These are phyloP conservation scores for Erythrocercus mccallii DNA, from an alignment of 2,113 vertebrate genomes.

Conservation along the genomic window DNA sequence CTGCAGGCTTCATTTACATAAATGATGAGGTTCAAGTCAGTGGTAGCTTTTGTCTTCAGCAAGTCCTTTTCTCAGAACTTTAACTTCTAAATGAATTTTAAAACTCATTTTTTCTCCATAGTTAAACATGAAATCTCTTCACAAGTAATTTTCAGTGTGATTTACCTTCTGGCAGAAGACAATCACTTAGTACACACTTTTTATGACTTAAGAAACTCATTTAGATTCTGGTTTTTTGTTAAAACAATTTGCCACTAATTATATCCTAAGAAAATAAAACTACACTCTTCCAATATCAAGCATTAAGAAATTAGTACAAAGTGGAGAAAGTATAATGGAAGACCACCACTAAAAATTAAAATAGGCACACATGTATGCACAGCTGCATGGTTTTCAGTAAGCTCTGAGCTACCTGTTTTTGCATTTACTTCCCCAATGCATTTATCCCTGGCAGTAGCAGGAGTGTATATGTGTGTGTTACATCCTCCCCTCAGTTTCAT, in stretches of 20 bases:
- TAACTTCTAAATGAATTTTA: neutral
- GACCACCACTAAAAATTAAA: neutral
- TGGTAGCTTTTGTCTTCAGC: neutral
- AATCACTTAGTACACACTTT: neutral
- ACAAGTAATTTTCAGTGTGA: neutral
- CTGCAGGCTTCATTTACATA: constrained; percentile 13
- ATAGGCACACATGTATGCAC: neutral
- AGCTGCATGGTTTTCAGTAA: neutral
- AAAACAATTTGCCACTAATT: neutral
- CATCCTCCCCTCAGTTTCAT: neutral
- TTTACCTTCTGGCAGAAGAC: neutral
- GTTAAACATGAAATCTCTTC: neutral
- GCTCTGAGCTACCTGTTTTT: neutral
- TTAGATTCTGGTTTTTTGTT: neutral
- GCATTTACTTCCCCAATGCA: neutral
- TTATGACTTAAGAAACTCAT: neutral
- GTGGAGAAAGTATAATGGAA: neutral
- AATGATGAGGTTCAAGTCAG: neutral
- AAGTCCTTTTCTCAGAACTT: neutral
- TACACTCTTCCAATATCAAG: neutral
- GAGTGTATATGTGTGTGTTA: neutral
- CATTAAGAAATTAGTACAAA: neutral
- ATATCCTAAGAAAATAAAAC: neutral
- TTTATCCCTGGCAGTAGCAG: rapidly evolving
- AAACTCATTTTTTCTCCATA: neutral